phyloP scores from a whole-genome alignment of 35 echinoderm and acorn worm genomes.

The Lytechinus variegatus region DNA sequence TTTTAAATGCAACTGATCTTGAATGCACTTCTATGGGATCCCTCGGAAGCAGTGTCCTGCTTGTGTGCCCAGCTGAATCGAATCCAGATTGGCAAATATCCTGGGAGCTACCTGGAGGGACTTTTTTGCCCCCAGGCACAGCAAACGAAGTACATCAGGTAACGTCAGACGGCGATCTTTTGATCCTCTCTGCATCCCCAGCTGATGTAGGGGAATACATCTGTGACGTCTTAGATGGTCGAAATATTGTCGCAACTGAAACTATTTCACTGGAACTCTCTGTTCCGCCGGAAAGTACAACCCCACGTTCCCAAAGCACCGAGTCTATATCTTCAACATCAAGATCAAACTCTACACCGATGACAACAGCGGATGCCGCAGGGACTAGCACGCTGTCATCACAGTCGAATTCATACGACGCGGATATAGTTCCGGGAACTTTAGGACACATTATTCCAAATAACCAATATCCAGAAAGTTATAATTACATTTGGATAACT shows the following conservation, averaged over 20 bases:
- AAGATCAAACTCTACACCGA: background rate
- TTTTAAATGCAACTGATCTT: background rate
- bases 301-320: background rate
- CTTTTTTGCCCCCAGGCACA: background rate
- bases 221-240: background rate
- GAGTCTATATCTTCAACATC: background rate
- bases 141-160: background rate
- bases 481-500: no score
- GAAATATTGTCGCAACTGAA: background rate
- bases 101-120: background rate
- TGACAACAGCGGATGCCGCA: background rate
- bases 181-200: background rate
- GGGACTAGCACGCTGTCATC: background rate
- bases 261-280: background rate
- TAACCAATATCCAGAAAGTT: background rate
- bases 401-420: background rate
- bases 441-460: background rate
- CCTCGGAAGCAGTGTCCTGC: background rate
- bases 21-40: background rate
- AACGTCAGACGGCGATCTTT: background rate
- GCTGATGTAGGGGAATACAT: background rate
- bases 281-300: background rate
- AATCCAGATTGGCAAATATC: background rate
- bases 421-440: background rate
- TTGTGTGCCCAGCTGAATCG: background rate